A percentile compares a stretch with the other conserved stretches of the same genome.
phyloP scores from a whole-genome alignment of 2,113 vertebrate genomes.

The Pitta sordida region DNA sequence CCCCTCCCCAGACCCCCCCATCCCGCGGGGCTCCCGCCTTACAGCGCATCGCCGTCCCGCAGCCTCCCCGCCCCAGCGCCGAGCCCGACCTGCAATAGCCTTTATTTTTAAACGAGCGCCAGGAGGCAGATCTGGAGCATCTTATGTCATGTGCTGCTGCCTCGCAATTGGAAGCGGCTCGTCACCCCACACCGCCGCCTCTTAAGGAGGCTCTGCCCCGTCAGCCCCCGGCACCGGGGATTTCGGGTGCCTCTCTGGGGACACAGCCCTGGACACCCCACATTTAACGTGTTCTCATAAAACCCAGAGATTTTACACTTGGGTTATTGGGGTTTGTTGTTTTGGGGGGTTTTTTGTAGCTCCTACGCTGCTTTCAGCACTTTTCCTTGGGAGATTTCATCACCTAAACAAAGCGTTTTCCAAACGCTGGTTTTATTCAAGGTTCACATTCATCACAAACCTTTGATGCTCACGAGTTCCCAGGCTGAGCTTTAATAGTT shows the following conservation, averaged over 20 bases:
- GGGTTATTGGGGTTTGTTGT: too few species aligned
- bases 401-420: fast-evolving
- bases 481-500: neutral
- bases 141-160: slow-evolving; percentile 66
- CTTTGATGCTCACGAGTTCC: neutral
- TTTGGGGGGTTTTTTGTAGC: too few species aligned
- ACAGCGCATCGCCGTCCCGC: neutral
- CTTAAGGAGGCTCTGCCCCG: slow-evolving; percentile 62
- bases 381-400: neutral
- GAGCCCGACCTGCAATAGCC: neutral
- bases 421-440: neutral
- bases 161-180: slow-evolving; percentile 47
- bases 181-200: slow-evolving; percentile 83
- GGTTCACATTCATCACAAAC: neutral
- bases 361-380: neutral
- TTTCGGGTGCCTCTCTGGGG: neutral
- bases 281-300: neutral
- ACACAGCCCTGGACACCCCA: neutral
- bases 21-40: neutral
- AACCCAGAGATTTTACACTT: neutral
- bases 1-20: neutral
- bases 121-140: slow-evolving; percentile 29
- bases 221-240: neutral
- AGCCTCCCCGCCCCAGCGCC: neutral
- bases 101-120: slow-evolving; percentile 75